Conservation (phyloP, 2,113 vertebrate genomes). For the Acrocephalus kingi region DNA sequence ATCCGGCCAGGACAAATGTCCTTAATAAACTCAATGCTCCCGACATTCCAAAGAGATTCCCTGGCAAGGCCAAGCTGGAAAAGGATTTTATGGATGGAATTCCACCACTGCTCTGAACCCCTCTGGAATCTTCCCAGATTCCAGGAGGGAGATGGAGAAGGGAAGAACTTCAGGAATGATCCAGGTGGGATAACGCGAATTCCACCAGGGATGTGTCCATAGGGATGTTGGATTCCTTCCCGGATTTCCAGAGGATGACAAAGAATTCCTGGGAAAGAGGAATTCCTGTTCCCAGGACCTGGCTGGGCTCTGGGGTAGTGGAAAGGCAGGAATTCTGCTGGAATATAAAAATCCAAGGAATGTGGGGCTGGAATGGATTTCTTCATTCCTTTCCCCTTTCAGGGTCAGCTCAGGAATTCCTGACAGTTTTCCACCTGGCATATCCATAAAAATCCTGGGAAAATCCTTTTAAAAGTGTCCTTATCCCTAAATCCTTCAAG, state of each 20-base stretch:
- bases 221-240: not conserved
- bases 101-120: too few species aligned
- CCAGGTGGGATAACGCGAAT: not conserved
- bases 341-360: not conserved
- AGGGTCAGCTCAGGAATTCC: not conserved
- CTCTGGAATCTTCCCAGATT: not conserved
- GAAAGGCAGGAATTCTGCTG: not conserved
- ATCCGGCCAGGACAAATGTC: not conserved
- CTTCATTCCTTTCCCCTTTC: not conserved
- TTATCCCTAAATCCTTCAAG: not conserved
- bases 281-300: not conserved
- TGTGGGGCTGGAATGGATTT: not conserved
- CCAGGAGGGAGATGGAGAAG: rapidly evolving
- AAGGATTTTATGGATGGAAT: not conserved
- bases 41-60: not conserved
- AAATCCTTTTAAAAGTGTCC: not conserved
- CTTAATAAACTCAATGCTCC: not conserved
- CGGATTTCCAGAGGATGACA: not conserved
- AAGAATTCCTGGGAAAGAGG: not conserved
- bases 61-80: not conserved
- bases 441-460: not conserved
- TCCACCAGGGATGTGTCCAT: not conserved
- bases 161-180: not conserved
- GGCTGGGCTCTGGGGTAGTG: not conserved
- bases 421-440: not conserved